Conservation (phyloP, 2,113 vertebrate genomes). For the Caranx melampygus region DNA sequence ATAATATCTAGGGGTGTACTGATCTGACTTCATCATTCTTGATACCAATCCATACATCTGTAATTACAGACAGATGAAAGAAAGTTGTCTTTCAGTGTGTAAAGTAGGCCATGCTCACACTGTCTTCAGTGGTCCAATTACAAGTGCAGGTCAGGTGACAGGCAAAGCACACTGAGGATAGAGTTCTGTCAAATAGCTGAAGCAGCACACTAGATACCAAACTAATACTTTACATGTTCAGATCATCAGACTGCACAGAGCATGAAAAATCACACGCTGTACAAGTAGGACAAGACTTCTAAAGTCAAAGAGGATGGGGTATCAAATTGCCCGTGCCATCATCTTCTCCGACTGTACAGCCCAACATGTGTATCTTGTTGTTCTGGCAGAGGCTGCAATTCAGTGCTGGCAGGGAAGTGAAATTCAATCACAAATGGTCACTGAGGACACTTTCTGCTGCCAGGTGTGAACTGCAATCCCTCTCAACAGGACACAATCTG, state of each 20-base stretch:
- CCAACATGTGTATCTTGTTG: background rate
- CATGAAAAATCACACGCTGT: background rate
- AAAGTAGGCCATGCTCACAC: background rate
- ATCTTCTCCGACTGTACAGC: background rate
- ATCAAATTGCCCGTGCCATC: background rate
- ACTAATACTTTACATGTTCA: background rate
- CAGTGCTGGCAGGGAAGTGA: background rate
- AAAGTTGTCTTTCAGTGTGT: background rate
- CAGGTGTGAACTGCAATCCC: slow-evolving; percentile 1
- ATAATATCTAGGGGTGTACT: background rate
- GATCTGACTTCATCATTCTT: background rate
- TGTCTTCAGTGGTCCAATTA: background rate
- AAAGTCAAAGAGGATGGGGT: background rate
- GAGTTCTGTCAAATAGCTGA: background rate
- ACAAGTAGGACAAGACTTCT: background rate
- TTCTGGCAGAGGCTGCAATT: background rate
- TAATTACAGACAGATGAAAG: background rate
- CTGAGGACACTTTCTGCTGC: background rate
- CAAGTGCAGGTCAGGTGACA: background rate
- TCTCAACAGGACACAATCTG: slow-evolving; percentile 23
- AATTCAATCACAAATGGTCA: slow-evolving; percentile 5
- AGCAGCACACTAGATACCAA: background rate
- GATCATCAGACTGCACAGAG: background rate
- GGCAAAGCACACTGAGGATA: background rate
- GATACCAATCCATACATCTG: background rate